Conservation (phyloP, 2,888 invertebrate species). For the Mamestra brassicae region DNA sequence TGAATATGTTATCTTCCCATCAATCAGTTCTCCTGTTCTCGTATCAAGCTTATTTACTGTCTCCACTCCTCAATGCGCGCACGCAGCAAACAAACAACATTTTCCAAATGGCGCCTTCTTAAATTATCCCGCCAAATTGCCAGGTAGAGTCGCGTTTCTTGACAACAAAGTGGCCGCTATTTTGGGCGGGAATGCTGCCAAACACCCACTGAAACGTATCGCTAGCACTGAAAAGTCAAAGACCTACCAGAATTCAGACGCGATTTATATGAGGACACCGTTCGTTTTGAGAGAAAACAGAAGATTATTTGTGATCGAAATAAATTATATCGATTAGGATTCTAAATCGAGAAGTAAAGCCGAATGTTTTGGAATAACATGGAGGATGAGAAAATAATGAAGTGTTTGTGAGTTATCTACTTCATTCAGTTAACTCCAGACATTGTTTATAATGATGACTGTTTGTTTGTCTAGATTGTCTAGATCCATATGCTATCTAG, state of each 20-base stretch:
- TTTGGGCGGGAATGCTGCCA: constrained; percentile 65
- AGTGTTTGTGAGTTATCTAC: too few relatives aligned
- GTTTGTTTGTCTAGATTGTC: too few relatives aligned
- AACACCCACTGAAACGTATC: constrained; percentile 51
- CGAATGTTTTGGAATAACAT: constrained; percentile 4
- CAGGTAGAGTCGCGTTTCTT: constrained; percentile 41
- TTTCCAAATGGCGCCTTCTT: constrained; percentile 52
- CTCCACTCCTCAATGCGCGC: background rate
- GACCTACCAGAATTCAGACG: constrained; percentile 56
- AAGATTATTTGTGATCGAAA: constrained; percentile 52
- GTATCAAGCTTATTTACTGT: constrained; percentile 14
- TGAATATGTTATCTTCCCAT: too few relatives aligned
- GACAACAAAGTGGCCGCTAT: constrained; percentile 61
- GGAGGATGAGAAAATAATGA: too few relatives aligned
- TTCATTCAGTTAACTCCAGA: too few relatives aligned
- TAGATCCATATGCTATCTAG: too few relatives aligned
- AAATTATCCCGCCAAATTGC: constrained; percentile 44
- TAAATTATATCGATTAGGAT: constrained; percentile 34
- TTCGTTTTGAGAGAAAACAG: constrained; percentile 44
- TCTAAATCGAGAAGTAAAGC: constrained; percentile 12
- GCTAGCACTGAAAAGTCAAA: constrained; percentile 61
- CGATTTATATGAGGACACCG: constrained; percentile 31
- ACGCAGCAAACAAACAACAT: constrained; percentile 13
- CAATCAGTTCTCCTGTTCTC: background rate
- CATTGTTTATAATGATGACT: background rate